phyloP scores from a whole-genome alignment of 2,113 vertebrate genomes.

The Hucho hucho region DNA sequence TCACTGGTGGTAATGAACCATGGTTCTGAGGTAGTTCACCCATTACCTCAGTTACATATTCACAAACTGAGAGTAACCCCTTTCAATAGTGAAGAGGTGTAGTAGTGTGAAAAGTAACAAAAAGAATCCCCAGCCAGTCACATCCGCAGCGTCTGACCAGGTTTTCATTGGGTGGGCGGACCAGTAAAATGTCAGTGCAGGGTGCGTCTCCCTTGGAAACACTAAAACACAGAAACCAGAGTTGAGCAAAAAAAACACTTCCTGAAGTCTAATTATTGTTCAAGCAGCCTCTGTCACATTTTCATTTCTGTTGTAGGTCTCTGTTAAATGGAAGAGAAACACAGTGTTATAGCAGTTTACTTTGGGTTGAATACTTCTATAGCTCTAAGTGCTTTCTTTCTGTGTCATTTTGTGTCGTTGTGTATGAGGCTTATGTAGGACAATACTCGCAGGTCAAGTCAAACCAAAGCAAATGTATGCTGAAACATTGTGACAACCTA shows the following conservation, averaged over 20 bases:
- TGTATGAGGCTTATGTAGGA: too few relatives aligned
- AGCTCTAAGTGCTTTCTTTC: too few relatives aligned
- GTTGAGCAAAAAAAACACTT: slow-evolving; percentile 75
- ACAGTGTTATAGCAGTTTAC: too few relatives aligned
- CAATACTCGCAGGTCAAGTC: too few relatives aligned
- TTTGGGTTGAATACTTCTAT: too few relatives aligned
- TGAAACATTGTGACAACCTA: too few relatives aligned
- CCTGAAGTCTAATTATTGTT: slow-evolving; percentile 62
- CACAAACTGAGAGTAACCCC: too few relatives aligned
- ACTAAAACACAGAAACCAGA: slow-evolving; percentile 54
- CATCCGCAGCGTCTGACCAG: not conserved
- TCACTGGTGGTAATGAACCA: too few relatives aligned
- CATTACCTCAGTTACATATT: not conserved
- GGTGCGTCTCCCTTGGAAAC: slow-evolving; percentile 46
- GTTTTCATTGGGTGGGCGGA: slow-evolving; percentile 7
- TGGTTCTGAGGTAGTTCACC: not conserved
- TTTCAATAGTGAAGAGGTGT: too few relatives aligned
- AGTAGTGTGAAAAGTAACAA: not conserved
- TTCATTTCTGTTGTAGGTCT: not conserved
- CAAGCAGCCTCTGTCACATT: slow-evolving; percentile 17
- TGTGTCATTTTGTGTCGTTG: too few relatives aligned
- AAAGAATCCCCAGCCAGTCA: not conserved
- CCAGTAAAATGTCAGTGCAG: slow-evolving; percentile 45
- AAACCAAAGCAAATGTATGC: too few relatives aligned
- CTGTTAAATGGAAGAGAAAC: too few relatives aligned